Conservation (phyloP, 1,140 invertebrate genomes). For the Drosophila baimaii region DNA sequence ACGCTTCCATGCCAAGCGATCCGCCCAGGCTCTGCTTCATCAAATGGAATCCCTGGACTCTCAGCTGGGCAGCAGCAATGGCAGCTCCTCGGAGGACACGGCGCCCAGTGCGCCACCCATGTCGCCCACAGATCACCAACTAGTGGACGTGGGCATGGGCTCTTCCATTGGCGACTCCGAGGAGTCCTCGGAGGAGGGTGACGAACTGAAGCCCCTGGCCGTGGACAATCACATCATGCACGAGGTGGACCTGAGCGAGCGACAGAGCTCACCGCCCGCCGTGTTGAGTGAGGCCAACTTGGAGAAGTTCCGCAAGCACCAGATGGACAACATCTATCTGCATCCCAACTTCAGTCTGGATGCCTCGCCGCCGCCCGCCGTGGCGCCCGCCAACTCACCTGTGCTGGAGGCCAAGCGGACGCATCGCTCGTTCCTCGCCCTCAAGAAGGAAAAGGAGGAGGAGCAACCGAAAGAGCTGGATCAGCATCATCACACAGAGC, state of each 20-base stretch:
- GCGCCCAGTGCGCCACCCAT: constrained; percentile 66
- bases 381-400: constrained; percentile 65
- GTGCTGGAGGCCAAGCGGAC: constrained; percentile 61
- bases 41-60: constrained; percentile 73
- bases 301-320: constrained; percentile 75
- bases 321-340: constrained; percentile 80
- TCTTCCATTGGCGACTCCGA: constrained; percentile 79
- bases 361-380: constrained; percentile 66
- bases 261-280: constrained; percentile 41
- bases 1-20: constrained; percentile 72
- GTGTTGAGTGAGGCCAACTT: constrained; percentile 77
- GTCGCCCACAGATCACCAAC: constrained; percentile 64
- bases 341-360: constrained; percentile 78
- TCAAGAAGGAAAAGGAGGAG: constrained; percentile 64
- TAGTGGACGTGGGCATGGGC: constrained; percentile 78
- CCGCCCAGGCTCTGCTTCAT: constrained; percentile 71
- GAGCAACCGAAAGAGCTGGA: constrained; percentile 25
- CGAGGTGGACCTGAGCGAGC: constrained; percentile 50
- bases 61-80: constrained; percentile 72
- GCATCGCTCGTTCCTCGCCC: constrained; percentile 73
- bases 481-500: not conserved
- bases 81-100: constrained; percentile 41
- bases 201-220: constrained; percentile 80
- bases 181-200: constrained; percentile 78
- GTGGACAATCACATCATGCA: constrained; percentile 80